Base-by-base conservation (phyloP, 2,797 vertebrate species). In the Alosa sapidissima region DNA sequence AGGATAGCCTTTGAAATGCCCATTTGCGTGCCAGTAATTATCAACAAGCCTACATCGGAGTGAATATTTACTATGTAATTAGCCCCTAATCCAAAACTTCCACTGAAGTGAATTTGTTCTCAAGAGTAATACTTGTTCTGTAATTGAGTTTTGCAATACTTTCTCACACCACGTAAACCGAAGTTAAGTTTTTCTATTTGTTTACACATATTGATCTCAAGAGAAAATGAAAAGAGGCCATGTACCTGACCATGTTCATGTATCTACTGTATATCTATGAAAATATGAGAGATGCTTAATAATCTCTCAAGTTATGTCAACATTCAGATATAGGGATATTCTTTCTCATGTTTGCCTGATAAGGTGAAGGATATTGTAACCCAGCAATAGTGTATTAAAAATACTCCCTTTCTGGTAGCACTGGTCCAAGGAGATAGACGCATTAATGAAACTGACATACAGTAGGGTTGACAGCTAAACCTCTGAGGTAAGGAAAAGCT, bases 61-160 rank as follows among this genome's bases (percentile, higher is more conserved):
- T 78, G 36, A 45, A 47, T 78, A 41, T 75, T 75, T 75, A 19
- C 68, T 41, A 45, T 45, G 36, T n/a, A 45, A 78, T 78, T 78
- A 78, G 16, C 72, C 36, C 41, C 16, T 47, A 47, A 85, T 84
- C 88, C 81, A 45, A 47, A 78, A 72, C n/a, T 16, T 72, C 68
- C 68, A 41, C 36, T 21, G 4, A 78, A 21, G 72, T 21, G 72
- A 16, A 45, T 47, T 21, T 47, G 45, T 45, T 78, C 72, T 78
- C 41, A 47, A 78, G 72, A 47, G 72, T 8, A 47, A 78, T 45
- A 78, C 72, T 78, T 19, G 41, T 75, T 21, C 81, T 54, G 41
- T 62, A 72, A 28, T 68, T 68, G 82, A 65, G 52, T 68, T 86
- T 81, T 52, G 51, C 86, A 83, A 19, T 19, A 49, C 82, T 60